These are phyloP conservation scores for Mohoua ochrocephala DNA, from an alignment of 2,113 vertebrate species.

Conservation along the genomic window DNA sequence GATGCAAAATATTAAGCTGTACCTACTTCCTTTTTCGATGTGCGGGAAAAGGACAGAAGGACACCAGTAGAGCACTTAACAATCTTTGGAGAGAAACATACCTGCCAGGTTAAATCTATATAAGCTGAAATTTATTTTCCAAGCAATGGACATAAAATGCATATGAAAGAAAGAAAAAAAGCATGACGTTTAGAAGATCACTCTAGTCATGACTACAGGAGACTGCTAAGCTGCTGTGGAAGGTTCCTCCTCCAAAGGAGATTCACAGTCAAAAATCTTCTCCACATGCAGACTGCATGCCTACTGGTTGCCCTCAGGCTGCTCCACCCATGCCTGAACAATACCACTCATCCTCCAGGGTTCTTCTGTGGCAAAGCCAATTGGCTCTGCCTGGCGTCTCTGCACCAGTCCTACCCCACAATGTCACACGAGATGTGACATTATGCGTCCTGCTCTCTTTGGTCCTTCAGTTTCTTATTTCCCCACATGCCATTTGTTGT, in stretches of 20 bases:
- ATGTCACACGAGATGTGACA: background rate
- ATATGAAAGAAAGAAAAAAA: background rate
- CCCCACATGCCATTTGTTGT: background rate
- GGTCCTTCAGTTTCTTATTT: background rate
- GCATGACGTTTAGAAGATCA: background rate
- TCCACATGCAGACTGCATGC: accelerated
- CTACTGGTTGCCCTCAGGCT: background rate
- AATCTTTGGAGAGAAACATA: background rate
- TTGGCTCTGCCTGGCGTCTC: background rate
- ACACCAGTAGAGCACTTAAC: background rate
- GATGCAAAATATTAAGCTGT: background rate
- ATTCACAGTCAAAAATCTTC: background rate
- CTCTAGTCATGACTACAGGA: background rate
- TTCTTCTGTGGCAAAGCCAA: background rate
- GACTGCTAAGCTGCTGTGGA: background rate
- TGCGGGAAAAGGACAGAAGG: background rate
- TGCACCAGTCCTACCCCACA: too few species aligned
- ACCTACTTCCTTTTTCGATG: background rate
- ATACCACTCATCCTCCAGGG: background rate
- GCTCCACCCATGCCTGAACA: background rate
- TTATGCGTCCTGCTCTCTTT: background rate
- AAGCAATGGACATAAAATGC: background rate
- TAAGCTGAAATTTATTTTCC: background rate
- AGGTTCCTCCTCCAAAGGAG: background rate
- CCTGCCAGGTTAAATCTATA: background rate